Conservation (phyloP, 1,140 invertebrate species). For the Dendroctonus valens region DNA sequence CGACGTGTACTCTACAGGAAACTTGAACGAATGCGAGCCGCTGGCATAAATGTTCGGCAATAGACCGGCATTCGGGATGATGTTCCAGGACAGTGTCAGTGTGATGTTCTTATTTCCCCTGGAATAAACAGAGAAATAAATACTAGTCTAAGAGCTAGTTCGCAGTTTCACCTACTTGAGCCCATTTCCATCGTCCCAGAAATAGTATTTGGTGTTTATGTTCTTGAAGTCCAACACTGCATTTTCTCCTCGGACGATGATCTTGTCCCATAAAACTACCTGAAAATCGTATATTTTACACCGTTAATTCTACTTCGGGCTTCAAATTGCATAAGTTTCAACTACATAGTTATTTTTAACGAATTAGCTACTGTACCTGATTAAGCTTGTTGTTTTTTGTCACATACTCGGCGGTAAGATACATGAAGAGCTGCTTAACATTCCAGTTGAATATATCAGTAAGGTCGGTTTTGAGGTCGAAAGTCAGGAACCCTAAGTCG, state of each 20-base stretch:
- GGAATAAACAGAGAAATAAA: conserved; percentile 46
- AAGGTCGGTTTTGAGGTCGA: conserved; percentile 92
- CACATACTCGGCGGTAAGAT: conserved; percentile 94
- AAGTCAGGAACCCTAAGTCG: conserved; percentile 93
- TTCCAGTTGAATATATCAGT: conserved; percentile 98
- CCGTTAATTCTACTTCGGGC: not conserved
- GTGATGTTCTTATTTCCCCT: conserved; percentile 93
- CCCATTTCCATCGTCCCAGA: conserved; percentile 99
- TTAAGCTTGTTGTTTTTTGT: conserved; percentile 87
- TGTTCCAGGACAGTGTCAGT: conserved; percentile 94
- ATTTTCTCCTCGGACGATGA: conserved; percentile 91
- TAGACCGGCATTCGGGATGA: conserved; percentile 96
- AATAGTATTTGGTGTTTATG: conserved; percentile 98
- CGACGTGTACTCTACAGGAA: conserved; percentile 85
- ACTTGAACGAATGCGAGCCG: conserved; percentile 83
- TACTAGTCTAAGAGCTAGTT: conserved; percentile 3
- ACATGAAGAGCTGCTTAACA: conserved; percentile 97
- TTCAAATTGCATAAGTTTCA: not conserved
- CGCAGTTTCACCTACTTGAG: conserved; percentile 68
- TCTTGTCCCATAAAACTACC: conserved; percentile 99
- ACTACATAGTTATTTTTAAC: no score
- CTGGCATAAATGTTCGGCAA: conserved; percentile 81
- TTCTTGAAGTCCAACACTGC: conserved; percentile 88
- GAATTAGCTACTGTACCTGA: conserved; percentile 56
- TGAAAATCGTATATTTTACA: conserved; percentile 46